phyloP scores from a whole-genome alignment of 2,797 vertebrate genomes.

The Clarias fuscus region DNA sequence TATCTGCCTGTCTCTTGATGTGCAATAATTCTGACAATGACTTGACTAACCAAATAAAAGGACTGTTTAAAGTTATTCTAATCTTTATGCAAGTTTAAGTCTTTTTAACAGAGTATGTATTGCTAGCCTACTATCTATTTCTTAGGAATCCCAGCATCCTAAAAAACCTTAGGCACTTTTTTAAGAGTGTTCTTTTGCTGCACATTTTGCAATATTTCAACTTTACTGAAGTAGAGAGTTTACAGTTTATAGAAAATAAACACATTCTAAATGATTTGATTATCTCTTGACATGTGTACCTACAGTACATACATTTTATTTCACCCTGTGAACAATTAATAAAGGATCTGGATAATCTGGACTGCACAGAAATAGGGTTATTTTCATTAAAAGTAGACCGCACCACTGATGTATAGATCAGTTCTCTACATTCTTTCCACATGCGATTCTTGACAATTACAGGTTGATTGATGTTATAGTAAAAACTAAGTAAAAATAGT shows the following conservation, averaged over 20 bases:
- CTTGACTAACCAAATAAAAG: slow-evolving; percentile 63
- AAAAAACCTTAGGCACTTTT: background rate
- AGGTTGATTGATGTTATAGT: background rate
- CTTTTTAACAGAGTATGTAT: slow-evolving; percentile 40
- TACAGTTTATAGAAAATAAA: slow-evolving; percentile 21
- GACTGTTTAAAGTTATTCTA: slow-evolving; percentile 55
- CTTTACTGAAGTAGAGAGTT: slow-evolving; percentile 4
- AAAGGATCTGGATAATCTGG: background rate
- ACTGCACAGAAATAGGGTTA: background rate
- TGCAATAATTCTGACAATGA: slow-evolving; percentile 75
- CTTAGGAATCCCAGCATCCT: slow-evolving; percentile 26
- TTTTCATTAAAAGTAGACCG: background rate
- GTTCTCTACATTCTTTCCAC: background rate
- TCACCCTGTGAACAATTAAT: slow-evolving; percentile 6
- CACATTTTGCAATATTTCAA: slow-evolving; percentile 13
- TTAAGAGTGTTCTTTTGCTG: background rate
- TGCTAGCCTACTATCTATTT: slow-evolving; percentile 13
- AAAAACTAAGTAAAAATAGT: background rate
- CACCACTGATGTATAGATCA: background rate
- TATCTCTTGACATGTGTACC: background rate
- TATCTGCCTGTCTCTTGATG: slow-evolving; percentile 64
- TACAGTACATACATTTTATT: background rate
- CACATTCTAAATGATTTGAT: background rate
- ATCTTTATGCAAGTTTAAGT: slow-evolving; percentile 50
- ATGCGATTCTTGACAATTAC: background rate